These are phyloP conservation scores for Neopelma chrysocephalum DNA, from an alignment of 2,797 vertebrate genomes.

Conservation along the genomic window DNA sequence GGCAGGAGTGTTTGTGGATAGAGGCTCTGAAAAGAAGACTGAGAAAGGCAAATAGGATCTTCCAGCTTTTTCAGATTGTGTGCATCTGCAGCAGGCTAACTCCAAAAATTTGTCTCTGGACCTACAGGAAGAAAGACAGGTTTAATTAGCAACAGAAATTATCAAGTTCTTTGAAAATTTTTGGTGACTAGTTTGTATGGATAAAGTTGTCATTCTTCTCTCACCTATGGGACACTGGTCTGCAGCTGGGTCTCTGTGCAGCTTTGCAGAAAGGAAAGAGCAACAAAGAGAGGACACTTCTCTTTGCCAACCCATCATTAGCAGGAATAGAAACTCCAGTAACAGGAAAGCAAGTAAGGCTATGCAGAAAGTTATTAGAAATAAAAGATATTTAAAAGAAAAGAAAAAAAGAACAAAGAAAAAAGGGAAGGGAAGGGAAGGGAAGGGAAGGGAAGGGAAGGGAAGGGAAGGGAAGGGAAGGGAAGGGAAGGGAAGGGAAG, in stretches of 20 bases:
- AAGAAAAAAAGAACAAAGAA: not conserved
- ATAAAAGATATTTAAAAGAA: not conserved
- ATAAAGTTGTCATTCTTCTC: not conserved
- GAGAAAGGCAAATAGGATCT: not conserved
- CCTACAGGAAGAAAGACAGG: not conserved
- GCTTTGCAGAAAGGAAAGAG: not conserved
- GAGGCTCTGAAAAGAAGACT: not conserved
- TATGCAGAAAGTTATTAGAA: not conserved
- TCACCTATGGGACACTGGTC: not conserved
- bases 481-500: no score
- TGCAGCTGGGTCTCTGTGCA: not conserved
- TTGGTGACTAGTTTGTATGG: not conserved
- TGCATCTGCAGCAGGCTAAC: not conserved
- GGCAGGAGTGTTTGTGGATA: fast-evolving
- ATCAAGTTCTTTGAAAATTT: not conserved
- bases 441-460: no score
- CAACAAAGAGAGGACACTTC: not conserved
- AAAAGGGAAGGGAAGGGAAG: not conserved
- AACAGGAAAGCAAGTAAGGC: not conserved
- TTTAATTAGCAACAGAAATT: not conserved
- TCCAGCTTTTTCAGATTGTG: not conserved
- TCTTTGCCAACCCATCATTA: not conserved
- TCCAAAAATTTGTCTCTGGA: not conserved
- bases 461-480: no score
- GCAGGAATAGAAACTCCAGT: not conserved